Conservation (phyloP, 2,113 vertebrate species). For the Turnix velox region DNA sequence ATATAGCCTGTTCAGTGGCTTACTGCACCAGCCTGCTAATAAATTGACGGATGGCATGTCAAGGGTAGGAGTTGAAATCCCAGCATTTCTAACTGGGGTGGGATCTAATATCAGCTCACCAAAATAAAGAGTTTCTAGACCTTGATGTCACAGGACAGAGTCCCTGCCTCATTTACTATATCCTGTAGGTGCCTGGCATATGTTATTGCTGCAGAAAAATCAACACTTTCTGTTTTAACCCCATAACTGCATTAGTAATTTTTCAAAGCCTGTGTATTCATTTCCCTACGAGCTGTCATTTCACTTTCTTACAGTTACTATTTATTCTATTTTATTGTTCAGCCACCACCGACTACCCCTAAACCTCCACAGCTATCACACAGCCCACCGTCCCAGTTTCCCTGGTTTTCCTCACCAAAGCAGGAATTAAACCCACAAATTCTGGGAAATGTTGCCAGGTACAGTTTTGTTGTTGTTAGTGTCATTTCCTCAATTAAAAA, state of each 20-base stretch:
- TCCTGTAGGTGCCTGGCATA: conserved; percentile 55
- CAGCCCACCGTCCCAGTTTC: conserved; percentile 52
- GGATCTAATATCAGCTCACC: conserved; percentile 69
- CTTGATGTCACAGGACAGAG: conserved; percentile 71
- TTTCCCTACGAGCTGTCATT: conserved; percentile 48
- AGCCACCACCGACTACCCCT: not conserved
- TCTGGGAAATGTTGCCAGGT: conserved; percentile 9
- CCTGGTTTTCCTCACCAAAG: conserved; percentile 28
- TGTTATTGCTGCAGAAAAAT: conserved; percentile 57
- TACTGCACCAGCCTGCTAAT: conserved; percentile 79
- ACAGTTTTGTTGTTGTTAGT: conserved; percentile 3
- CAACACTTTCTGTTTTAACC: conserved; percentile 51
- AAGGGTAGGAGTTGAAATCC: conserved; percentile 72
- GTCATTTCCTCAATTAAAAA: not conserved
- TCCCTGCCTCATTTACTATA: conserved; percentile 50
- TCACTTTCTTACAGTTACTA: conserved; percentile 25
- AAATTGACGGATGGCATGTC: conserved; percentile 83
- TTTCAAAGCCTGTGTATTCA: conserved; percentile 31
- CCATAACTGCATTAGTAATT: conserved; percentile 59
- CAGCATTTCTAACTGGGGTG: conserved; percentile 73
- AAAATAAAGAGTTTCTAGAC: conserved; percentile 74
- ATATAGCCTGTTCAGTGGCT: conserved; percentile 76
- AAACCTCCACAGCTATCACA: conserved; percentile 6
- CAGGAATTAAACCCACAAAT: conserved; percentile 13
- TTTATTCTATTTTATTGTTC: conserved; percentile 3